These are phyloP conservation scores for Numenius phaeopus DNA, from an alignment of 2,797 vertebrate genomes.

Conservation along the genomic window DNA sequence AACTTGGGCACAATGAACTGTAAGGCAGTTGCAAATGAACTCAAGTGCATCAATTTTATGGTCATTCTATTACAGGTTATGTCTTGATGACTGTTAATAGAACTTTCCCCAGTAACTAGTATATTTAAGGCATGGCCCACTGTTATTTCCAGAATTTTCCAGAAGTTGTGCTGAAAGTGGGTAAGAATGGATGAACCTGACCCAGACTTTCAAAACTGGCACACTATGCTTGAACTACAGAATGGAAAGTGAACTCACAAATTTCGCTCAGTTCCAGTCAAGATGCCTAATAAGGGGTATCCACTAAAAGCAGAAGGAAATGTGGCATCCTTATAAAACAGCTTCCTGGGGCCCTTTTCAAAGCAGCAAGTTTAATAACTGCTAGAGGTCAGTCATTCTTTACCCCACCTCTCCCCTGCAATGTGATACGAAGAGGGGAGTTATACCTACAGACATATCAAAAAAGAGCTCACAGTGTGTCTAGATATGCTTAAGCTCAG, in stretches of 20 bases:
- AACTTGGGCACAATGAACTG: background rate
- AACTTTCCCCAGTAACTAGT: background rate
- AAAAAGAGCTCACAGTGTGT: background rate
- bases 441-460: background rate
- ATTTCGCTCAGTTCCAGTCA: background rate
- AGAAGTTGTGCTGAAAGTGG: background rate
- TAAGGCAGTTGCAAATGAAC: background rate
- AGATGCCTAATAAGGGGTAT: background rate
- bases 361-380: background rate
- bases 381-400: background rate
- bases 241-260: background rate
- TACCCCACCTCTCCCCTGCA: rapidly evolving
- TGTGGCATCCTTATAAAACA: background rate
- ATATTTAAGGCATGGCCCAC: background rate
- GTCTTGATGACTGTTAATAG: background rate
- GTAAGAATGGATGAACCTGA: background rate
- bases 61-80: background rate
- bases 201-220: background rate
- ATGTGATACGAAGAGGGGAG: background rate
- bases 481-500: background rate
- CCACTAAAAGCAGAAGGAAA: background rate
- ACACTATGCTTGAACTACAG: background rate
- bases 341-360: background rate
- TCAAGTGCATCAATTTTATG: background rate
- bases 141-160: background rate